Conservation (phyloP, 2,797 vertebrate species). For the Pteropus rufus region DNA sequence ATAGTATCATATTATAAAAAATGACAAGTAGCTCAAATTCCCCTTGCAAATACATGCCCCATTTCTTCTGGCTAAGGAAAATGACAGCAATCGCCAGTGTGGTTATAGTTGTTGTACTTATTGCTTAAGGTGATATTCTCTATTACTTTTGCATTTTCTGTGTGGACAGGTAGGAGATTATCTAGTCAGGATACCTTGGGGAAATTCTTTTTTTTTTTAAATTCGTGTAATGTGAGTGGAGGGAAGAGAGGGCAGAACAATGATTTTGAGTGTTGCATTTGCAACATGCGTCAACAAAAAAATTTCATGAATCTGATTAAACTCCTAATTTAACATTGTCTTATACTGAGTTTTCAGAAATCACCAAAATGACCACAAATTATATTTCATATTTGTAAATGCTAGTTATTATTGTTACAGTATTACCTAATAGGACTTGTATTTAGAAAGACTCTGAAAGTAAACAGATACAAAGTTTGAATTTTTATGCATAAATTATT, state of each 20-base stretch:
- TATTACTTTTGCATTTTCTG: conserved; percentile 74
- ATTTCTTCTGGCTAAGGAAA: conserved; percentile 71
- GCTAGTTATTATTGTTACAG: background rate
- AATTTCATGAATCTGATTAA: background rate
- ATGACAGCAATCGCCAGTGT: conserved; percentile 45
- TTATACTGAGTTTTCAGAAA: background rate
- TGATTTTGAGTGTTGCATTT: background rate
- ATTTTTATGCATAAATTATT: background rate
- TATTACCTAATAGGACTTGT: background rate
- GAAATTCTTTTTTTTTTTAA: background rate
- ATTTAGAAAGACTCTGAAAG: background rate
- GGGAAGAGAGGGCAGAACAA: conserved; percentile 7
- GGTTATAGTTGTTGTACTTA: conserved; percentile 66
- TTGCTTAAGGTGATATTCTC: conserved; percentile 67
- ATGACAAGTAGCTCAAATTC: conserved; percentile 69
- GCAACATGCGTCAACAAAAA: background rate
- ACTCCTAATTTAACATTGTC: background rate
- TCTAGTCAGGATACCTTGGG: conserved; percentile 59
- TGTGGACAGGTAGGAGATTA: conserved; percentile 78
- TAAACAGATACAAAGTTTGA: background rate
- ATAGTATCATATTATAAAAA: conserved; percentile 50
- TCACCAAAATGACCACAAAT: background rate
- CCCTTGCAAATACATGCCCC: conserved; percentile 50
- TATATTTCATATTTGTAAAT: background rate
- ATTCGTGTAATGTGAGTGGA: conserved; percentile 19